phyloP scores from a whole-genome alignment of 23 tunicate genomes.

The Diplosoma virens region DNA sequence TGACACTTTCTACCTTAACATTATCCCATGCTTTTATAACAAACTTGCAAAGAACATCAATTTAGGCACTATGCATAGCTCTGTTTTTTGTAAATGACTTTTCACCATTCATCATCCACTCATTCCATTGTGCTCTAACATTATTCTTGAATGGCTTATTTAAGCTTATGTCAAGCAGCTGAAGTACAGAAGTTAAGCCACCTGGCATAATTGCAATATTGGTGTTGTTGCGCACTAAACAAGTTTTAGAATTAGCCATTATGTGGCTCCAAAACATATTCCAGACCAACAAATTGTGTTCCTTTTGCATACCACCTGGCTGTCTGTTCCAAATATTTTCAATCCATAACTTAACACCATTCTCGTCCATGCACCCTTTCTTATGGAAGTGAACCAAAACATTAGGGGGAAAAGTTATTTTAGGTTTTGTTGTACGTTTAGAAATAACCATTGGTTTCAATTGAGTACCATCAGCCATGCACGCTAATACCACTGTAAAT shows the following conservation, averaged over 20 bases:
- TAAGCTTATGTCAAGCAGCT: constrained; percentile 24
- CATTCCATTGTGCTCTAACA: background rate
- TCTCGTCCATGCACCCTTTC: constrained; percentile 13
- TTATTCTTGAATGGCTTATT: constrained; percentile 29
- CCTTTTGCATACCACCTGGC: constrained; percentile 17
- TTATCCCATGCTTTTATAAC: constrained; percentile 7
- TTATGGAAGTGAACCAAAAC: background rate
- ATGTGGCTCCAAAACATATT: constrained; percentile 16
- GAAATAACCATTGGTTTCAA: constrained; percentile 21
- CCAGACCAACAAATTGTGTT: constrained; percentile 7
- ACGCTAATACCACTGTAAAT: constrained; percentile 13
- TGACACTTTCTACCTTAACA: background rate
- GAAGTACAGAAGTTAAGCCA: constrained; percentile 8
- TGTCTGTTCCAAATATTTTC: background rate
- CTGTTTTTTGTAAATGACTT: constrained; percentile 1
- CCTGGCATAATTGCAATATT: constrained; percentile 19
- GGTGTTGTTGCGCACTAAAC: background rate
- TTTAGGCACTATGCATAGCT: background rate
- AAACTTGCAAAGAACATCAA: background rate
- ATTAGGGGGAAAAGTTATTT: constrained; percentile 9
- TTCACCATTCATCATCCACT: constrained; percentile 13
- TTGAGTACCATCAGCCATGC: constrained; percentile 10
- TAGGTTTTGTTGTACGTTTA: constrained; percentile 9
- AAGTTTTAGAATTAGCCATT: background rate
- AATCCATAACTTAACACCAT: constrained; percentile 1